Evolutionary conservation across 2,888 invertebrate species (phyloP), one percentile per base, ranked within the genome.

Genomic region (Stictocephala bisonia): DNA sequence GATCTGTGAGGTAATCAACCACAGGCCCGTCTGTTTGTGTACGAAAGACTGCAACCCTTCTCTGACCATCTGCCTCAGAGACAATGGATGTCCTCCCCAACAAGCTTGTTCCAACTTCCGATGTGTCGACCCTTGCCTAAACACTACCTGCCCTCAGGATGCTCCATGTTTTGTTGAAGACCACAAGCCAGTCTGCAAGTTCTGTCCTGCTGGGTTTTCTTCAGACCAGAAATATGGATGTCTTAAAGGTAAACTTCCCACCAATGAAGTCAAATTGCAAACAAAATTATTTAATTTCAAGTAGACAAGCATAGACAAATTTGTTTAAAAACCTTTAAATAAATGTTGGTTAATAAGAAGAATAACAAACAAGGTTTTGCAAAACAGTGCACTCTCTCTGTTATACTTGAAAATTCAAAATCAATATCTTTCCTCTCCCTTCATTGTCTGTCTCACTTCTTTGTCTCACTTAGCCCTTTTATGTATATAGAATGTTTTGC

Each of bases 141-240:
- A 91, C 83, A 91, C 92, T 83, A 92, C 91, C 85, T 95, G 95
- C 86, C 92, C 93, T 82, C 88, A 89, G 81, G 90, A 90, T 83
- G 92, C 94, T 80, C 95, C 96, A 82, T 96, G 96, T 88, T 92
- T 92, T 86, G 95, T 95, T 82, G 94, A 95, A 90, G 94, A 95
- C 86, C 96, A 96, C 88, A 94, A 93, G 87, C 93, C 96, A 81
- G 91, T 93, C 86, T 96, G 96, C 93, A 94, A 95, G 91, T 95
- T 94, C 90, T 96, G 96, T 89, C 95, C 96, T 84, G 90, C 90
- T 86, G 96, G 95, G 88, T 96, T 93, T 89, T 91, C 91, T 87
- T 92, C 93, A 86, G 95, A 96, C 87, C 90, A 93, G 84, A 91
- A 91, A 89, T 92, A 93, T 88, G 95, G 95, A 92, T 96, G 96